Evolutionary conservation across 2,888 invertebrate species (phyloP), one percentile per base, ranked within the genome.

Genomic region (Prosopocoilus inquinatus): DNA sequence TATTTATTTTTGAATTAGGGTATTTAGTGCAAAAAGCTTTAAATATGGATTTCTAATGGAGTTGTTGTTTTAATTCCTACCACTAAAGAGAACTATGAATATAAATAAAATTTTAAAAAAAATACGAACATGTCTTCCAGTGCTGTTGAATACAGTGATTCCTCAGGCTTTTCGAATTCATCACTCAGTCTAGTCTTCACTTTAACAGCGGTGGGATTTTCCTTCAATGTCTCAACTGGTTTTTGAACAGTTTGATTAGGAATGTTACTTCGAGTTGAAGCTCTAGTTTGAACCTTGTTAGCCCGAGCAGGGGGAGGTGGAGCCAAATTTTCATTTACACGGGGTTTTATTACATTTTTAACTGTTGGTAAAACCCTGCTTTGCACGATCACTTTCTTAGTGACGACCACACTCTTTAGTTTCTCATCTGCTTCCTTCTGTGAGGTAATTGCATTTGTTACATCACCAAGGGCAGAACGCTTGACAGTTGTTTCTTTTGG

Each of bases 391-490:
- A 81, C 82, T 75, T 79, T 82, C 68, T 79, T 83, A 43, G 78
- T 67, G 76, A 76, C 59, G 9, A 55, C 38, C 45, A 20, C 47
- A 50, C 58, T 55, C 50, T 66, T 67, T n/a, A 41, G 47, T 59
- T 68, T 68, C 45, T 66, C 59, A 34, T 65, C 59, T 16, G 60
- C 15, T n/a, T 51, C 56, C 45, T 62, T 65, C 9, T 63, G 58
- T 53, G 70, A 70, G 7, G 47, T 77, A 64, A 79, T 76, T 61
- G 86, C 88, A 78, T 92, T 93, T 48, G 92, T 91, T 63, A 94
- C 84, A 75, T 94, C 94, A 58, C 90, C 91, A 70, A 95, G 85
- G 2, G 93, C 94, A 39, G 91, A 89, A 67, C 94, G 81, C 75
- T 92, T 94, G 3, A 86, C 83, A 48, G 82, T 84, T 64, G 84